Conservation (phyloP, 37 sponge, comb jelly and placozoan genomes). For the Amphimedon queenslandica region DNA sequence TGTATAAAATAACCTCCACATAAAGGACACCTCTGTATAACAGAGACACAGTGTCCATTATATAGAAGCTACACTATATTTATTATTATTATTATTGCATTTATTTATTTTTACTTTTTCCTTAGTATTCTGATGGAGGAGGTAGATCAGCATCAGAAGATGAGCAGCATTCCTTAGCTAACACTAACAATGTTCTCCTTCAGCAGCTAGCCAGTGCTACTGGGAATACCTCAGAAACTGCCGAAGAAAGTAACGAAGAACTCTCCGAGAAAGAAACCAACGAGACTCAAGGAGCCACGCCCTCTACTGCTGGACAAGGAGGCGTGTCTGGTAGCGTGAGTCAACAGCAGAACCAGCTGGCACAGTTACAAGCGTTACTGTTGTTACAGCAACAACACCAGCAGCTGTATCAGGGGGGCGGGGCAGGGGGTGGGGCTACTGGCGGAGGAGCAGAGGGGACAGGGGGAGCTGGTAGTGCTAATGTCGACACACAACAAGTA, state of each 20-base stretch:
- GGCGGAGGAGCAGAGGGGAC: not conserved
- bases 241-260: not conserved
- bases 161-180: too few species aligned
- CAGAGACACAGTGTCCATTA: too few species aligned
- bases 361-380: conserved; percentile 58
- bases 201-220: not conserved
- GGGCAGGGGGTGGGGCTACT: not conserved
- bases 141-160: not conserved
- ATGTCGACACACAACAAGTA: too few species aligned
- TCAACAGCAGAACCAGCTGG: conserved; percentile 54
- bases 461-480: not conserved
- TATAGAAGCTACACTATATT: too few species aligned
- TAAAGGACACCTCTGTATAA: too few species aligned
- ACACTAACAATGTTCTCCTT: not conserved
- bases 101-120: not conserved
- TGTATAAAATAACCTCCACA: too few species aligned
- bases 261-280: too few species aligned
- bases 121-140: not conserved
- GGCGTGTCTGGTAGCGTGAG: too few species aligned
- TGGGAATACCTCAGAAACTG: not conserved
- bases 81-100: not conserved
- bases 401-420: conserved; percentile 35
- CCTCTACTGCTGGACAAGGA: too few species aligned
- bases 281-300: too few species aligned
- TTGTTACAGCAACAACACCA: conserved; percentile 74